Percentiles rank a stretch among this genome's conserved stretches.
Conservation (phyloP, 92 coral and sea anemone species). For the Phenganax stokvisi region DNA sequence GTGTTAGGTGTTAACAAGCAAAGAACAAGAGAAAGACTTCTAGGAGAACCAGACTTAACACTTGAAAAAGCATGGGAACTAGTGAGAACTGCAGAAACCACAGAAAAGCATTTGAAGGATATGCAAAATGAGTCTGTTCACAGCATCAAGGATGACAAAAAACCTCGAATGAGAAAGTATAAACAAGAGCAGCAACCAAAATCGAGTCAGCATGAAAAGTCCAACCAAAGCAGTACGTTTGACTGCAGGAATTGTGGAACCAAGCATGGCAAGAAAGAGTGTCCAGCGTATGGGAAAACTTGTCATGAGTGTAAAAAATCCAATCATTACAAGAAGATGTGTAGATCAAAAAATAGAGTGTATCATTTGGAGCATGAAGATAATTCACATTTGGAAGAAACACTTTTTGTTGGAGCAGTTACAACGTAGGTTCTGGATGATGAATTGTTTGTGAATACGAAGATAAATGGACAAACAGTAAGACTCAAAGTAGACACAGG, state of each 20-base stretch:
- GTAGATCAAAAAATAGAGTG: no score
- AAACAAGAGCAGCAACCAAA: not conserved
- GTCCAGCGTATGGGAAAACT: no score
- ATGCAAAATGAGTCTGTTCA: not conserved
- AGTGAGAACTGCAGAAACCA: constrained; percentile 6
- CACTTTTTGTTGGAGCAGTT: not conserved
- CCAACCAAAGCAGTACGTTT: not conserved
- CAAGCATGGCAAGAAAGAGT: no score
- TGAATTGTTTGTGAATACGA: not conserved
- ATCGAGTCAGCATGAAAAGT: not conserved
- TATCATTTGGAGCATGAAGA: no score
- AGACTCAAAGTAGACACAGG: constrained; percentile 4
- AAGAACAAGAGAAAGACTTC: not conserved
- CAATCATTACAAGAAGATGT: no score
- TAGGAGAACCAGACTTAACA: constrained; percentile 4
- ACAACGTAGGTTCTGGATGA: not conserved
- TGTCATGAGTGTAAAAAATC: no score
- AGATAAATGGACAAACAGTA: not conserved
- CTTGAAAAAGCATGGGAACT: not conserved
- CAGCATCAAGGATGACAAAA: not conserved
- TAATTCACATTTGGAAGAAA: not conserved
- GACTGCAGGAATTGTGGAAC: no score
- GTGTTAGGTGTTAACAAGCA: not conserved
- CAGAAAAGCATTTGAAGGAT: not conserved
- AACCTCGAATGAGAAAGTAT: not conserved